phyloP scores from a whole-genome alignment of 2,888 invertebrate species.

The Oeneis ivallda region DNA sequence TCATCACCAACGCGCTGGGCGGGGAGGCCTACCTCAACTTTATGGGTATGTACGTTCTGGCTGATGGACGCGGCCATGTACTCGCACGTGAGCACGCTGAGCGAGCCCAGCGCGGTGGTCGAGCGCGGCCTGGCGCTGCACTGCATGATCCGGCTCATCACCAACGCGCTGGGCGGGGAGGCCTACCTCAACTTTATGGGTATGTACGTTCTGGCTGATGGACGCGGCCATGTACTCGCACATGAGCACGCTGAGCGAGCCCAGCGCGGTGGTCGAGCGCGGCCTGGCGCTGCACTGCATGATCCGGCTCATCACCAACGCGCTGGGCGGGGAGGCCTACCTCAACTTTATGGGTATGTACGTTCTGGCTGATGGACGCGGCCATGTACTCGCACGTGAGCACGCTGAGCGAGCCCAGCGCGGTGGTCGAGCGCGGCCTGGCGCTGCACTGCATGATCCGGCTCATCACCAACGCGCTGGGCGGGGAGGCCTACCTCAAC shows the following conservation, averaged over 20 bases:
- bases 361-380: conserved; percentile 98
- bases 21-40: conserved; percentile 99
- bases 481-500: conserved; percentile 99
- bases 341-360: conserved; percentile 96
- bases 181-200: conserved; percentile 99
- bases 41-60: conserved; percentile 89
- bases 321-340: conserved; percentile 98
- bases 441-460: conserved; percentile 98
- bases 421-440: conserved; percentile 94
- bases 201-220: conserved; percentile 88
- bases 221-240: conserved; percentile 99
- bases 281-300: conserved; percentile 98
- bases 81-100: conserved; percentile 93
- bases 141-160: conserved; percentile 97
- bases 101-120: conserved; percentile 86
- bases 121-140: conserved; percentile 97
- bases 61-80: conserved; percentile 99
- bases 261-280: conserved; percentile 89
- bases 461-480: conserved; percentile 94
- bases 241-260: conserved; percentile 91
- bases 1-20: conserved; percentile 96
- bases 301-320: conserved; percentile 96
- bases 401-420: conserved; percentile 83
- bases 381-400: conserved; percentile 99
- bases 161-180: conserved; percentile 97